Evolutionary conservation across 92 coral and sea anemone species (phyloP).

Genomic region (Palythoa caribaeorum): DNA sequence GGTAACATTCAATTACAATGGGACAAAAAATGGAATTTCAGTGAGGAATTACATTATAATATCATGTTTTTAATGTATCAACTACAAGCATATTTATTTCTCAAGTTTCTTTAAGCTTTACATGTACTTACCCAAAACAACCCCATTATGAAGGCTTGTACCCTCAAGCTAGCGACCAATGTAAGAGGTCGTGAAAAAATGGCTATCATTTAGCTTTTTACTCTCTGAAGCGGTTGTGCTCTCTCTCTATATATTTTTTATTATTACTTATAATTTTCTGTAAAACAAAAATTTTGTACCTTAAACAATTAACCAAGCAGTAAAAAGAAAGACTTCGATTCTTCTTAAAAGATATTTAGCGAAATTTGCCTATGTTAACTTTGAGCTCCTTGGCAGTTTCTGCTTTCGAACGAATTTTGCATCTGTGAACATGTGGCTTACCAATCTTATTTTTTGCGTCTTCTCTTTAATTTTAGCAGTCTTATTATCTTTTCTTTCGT

Average conservation of each 20-base stretch:
- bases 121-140: too few relatives aligned
- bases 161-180: too few relatives aligned
- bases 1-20: slow-evolving; percentile 53
- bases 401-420: slow-evolving; percentile 44
- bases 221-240: too few relatives aligned
- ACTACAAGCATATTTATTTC: too few relatives aligned
- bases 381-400: slow-evolving; percentile 61
- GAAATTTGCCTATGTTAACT: slow-evolving; percentile 60
- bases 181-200: too few relatives aligned
- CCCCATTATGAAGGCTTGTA: too few relatives aligned
- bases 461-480: slow-evolving; percentile 8
- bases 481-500: slow-evolving; percentile 41
- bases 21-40: slow-evolving; percentile 65
- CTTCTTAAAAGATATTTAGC: slow-evolving; percentile 45
- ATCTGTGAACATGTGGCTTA: slow-evolving; percentile 47
- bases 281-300: slow-evolving; percentile 25
- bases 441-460: slow-evolving; percentile 26
- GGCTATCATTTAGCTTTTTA: too few relatives aligned
- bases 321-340: slow-evolving; percentile 49
- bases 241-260: too few relatives aligned
- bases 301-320: slow-evolving; percentile 29
- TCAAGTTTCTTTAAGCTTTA: too few relatives aligned
- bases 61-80: slow-evolving; percentile 49
- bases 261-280: too few relatives aligned
- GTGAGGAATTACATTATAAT: slow-evolving; percentile 56